Evolutionary conservation across 2,113 vertebrate genomes (phyloP), one percentile per base, ranked within the genome.

Genomic region (Phylloscopus trochilus): DNA sequence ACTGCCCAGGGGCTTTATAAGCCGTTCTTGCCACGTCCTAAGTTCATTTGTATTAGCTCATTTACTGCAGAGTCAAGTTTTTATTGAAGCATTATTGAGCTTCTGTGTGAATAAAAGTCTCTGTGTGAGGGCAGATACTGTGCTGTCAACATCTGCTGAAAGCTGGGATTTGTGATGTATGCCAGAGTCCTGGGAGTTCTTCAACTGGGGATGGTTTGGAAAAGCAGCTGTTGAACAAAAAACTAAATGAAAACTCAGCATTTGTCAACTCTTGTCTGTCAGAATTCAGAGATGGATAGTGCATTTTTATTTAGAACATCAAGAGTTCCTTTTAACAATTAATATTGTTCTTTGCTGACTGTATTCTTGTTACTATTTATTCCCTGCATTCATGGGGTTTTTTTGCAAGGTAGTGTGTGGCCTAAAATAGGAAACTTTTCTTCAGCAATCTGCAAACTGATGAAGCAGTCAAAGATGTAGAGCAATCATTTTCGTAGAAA

Each of bases 201-300:
- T 87, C 64, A 56, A 0, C 37, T 72, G 49, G n/a, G 31, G 7
- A 44, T 49, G 33, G 15, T 87, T 85, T 91, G 66, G 39, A 67
- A 89, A 89, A 92, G 37, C 81, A 92, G 64, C 62, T 82, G 39
- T 79, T 79, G 33, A 63, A 81, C 23, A 75, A 74, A 64, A 84
- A 84, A 26, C 11, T 39, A 49, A 87, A 74, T 62, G n/a, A 74
- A 89, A 78, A 11, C 58, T 80, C 6, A 83, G 43, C 35, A 28
- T 62, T 84, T 91, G 23, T 79, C 39, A 67, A 6, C 14, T 76
- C 39, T 31, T 35, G 7, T 24, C 59, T 87, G 51, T 63, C 47
- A 81, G 27, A 89, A 78, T 55, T 87, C 51, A 44, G 83, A 39
- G 56, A 22, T 31, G n/a, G 21, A 13, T 46, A 39, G 31, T 60